phyloP scores from a whole-genome alignment of 2,113 vertebrate species.

The Eublepharis macularius region DNA sequence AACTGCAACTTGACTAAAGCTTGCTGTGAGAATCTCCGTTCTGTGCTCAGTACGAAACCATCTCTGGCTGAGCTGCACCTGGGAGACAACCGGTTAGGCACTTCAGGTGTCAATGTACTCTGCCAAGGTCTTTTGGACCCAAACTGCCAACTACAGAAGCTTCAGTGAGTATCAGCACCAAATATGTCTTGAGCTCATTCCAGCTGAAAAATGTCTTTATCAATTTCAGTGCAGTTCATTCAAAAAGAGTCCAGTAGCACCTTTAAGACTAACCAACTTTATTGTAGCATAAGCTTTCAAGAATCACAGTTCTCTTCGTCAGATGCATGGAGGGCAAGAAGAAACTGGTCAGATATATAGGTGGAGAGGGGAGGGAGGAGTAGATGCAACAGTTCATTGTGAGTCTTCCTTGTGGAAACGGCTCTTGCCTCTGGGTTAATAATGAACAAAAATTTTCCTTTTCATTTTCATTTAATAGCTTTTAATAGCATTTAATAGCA shows the following conservation, averaged over 20 bases:
- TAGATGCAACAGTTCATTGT: no score
- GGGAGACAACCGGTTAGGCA: constrained; percentile 69
- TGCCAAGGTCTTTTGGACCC: constrained; percentile 73
- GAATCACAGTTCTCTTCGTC: no score
- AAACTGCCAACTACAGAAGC: constrained; percentile 69
- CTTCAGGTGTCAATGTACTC: constrained; percentile 67
- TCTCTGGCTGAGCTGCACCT: constrained; percentile 68
- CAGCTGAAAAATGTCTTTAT: not conserved
- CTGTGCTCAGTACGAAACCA: constrained; percentile 11
- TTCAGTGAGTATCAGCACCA: constrained; percentile 68
- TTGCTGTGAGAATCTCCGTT: constrained; percentile 62
- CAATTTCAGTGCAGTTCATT: no score
- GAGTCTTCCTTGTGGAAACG: not conserved
- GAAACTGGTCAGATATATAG: no score
- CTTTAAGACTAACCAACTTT: no score
- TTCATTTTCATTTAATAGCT: not conserved
- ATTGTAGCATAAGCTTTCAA: no score
- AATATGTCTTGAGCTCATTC: not conserved
- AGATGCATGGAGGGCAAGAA: no score
- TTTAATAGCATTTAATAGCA: not conserved
- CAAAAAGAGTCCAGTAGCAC: no score
- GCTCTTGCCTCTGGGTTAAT: not conserved
- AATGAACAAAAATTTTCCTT: not conserved
- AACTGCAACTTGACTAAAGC: constrained; percentile 69
- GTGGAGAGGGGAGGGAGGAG: no score